phyloP scores from a whole-genome alignment of 1,140 invertebrate genomes.

The Amyelois transitella region DNA sequence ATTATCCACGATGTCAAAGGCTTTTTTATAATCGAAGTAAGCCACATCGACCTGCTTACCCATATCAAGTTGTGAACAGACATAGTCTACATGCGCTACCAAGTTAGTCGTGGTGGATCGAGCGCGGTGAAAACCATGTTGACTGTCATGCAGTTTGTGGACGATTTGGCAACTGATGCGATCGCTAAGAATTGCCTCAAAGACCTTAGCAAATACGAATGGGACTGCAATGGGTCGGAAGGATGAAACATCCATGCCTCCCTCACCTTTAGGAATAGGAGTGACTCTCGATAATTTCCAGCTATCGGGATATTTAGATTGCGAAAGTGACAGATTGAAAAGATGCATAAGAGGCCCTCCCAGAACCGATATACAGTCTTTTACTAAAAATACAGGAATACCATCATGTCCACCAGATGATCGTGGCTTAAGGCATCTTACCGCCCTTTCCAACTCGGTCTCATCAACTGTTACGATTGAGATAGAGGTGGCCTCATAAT shows the following conservation, averaged over 20 bases:
- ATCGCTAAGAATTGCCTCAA: not conserved
- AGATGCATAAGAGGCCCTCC: not conserved
- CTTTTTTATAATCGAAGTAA: conserved; percentile 25
- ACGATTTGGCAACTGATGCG: not conserved
- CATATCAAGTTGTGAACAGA: conserved; percentile 8
- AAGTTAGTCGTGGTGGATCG: conserved; percentile 5
- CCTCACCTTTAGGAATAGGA: not conserved
- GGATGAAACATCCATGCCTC: not conserved
- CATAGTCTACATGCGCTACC: not conserved
- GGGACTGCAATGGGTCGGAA: not conserved
- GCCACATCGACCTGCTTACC: conserved; percentile 14
- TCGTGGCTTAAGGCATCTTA: not conserved
- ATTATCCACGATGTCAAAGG: conserved; percentile 22
- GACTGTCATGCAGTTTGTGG: not conserved
- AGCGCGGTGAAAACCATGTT: conserved; percentile 5
- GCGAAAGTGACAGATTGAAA: not conserved
- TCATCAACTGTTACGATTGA: not conserved
- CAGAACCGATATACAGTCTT: not conserved
- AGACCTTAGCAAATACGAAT: not conserved
- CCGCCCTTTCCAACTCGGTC: not conserved
- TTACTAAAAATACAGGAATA: conserved; percentile 1
- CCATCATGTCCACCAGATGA: not conserved
- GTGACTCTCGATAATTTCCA: conserved; percentile 1
- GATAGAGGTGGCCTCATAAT: not conserved
- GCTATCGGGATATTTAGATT: not conserved